A percentile compares a stretch with the other conserved stretches of the same genome.
These are phyloP conservation scores for Anabacerthia variegaticeps DNA, from an alignment of 2,797 vertebrate genomes.

Conservation along the genomic window DNA sequence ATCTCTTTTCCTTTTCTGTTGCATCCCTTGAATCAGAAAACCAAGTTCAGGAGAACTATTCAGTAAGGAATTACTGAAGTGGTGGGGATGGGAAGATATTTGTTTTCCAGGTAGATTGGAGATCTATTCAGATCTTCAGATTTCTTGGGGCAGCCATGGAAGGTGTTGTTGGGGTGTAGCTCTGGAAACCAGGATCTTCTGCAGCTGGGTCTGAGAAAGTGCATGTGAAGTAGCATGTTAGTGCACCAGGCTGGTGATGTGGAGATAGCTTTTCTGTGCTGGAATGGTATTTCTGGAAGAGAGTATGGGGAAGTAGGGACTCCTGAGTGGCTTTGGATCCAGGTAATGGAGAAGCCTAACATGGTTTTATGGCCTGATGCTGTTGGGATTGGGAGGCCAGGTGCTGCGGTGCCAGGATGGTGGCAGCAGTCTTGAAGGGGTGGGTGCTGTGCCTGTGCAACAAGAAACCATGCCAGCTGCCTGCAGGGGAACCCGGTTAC, in stretches of 20 bases:
- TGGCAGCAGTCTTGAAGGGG: accelerated
- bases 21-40: not conserved
- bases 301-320: not conserved
- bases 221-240: accelerated
- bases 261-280: not conserved
- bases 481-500: not conserved
- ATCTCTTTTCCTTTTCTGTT: not conserved
- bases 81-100: not conserved
- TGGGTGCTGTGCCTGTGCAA: not conserved
- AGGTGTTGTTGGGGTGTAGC: not conserved
- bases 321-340: not conserved
- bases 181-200: not conserved
- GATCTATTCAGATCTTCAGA: not conserved
- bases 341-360: accelerated
- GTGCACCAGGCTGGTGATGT: not conserved
- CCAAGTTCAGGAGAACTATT: not conserved
- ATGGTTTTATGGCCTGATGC: not conserved
- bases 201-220: not conserved
- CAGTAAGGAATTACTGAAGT: not conserved
- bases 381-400: accelerated
- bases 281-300: not conserved
- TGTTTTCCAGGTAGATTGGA: not conserved
- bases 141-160: not conserved
- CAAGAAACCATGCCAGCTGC: not conserved
- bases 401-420: not conserved